Evolutionary conservation across 2,797 vertebrate genomes (phyloP).

Genomic region (Sebastes wilsoni): DNA sequence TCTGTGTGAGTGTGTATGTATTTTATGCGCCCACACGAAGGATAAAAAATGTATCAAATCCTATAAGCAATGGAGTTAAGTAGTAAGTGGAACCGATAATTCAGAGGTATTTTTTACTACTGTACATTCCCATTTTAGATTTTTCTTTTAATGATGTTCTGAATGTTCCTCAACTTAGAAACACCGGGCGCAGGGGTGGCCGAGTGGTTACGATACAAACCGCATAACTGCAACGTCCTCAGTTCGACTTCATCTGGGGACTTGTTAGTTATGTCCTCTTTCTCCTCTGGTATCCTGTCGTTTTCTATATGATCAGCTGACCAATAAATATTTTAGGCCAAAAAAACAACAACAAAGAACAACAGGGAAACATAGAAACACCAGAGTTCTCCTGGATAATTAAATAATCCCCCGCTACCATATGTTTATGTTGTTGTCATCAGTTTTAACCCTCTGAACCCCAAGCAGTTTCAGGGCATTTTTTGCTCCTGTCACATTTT

Average conservation of each 20-base stretch:
- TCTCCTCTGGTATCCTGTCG: neutral
- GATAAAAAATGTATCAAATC: slow-evolving; percentile 4
- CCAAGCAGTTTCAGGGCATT: neutral
- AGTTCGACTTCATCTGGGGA: neutral
- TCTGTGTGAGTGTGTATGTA: slow-evolving; percentile 28
- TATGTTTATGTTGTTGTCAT: neutral
- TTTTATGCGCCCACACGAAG: slow-evolving; percentile 6
- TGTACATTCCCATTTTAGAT: neutral
- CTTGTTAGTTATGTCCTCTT: neutral
- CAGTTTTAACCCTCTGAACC: neutral
- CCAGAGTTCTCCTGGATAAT: neutral
- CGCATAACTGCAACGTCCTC: neutral
- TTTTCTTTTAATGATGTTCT: neutral
- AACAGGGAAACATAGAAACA: neutral
- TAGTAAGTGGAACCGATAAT: neutral
- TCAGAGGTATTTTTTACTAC: neutral
- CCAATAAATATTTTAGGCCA: neutral
- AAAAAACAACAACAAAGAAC: neutral
- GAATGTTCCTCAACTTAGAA: neutral
- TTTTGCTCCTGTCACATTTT: neutral
- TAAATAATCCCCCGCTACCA: neutral
- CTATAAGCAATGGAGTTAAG: neutral
- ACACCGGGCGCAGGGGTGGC: neutral
- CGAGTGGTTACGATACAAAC: neutral
- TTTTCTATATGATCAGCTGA: neutral